phyloP scores from a whole-genome alignment of 2,797 vertebrate species.

The Saxicola maurus region DNA sequence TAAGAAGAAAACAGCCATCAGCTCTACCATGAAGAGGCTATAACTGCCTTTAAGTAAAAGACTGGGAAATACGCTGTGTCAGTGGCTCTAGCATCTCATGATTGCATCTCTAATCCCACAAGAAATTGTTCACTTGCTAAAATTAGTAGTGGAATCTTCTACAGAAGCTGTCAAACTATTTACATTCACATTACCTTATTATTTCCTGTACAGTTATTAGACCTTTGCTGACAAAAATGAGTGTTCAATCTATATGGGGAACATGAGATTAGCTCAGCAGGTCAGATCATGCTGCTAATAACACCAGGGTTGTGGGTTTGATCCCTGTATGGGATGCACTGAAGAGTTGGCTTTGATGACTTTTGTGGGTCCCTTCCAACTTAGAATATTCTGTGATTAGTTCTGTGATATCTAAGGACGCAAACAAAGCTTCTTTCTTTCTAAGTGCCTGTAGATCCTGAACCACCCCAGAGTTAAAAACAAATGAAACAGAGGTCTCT shows the following conservation, averaged over 20 bases:
- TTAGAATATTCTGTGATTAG: neutral
- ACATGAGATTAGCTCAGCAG: neutral
- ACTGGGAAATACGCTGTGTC: neutral
- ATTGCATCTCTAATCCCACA: neutral
- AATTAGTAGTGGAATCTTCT: neutral
- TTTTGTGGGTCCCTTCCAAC: neutral
- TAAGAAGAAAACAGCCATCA: neutral
- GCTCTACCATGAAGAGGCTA: neutral
- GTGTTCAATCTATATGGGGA: accelerated
- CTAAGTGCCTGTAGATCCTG: neutral
- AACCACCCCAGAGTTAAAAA: neutral
- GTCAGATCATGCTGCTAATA: neutral
- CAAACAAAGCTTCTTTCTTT: neutral
- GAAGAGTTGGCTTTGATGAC: neutral
- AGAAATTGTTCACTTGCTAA: neutral
- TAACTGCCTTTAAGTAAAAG: neutral
- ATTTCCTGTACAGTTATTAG: neutral
- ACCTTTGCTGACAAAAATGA: neutral
- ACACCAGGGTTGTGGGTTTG: neutral
- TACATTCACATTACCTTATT: neutral
- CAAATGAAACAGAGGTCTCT: neutral
- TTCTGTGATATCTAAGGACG: neutral
- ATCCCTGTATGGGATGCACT: neutral
- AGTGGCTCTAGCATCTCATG: neutral
- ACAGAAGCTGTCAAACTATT: neutral